These are phyloP conservation scores for Drosophila antonietae DNA, from an alignment of 2,888 invertebrate genomes.

Conservation along the genomic window DNA sequence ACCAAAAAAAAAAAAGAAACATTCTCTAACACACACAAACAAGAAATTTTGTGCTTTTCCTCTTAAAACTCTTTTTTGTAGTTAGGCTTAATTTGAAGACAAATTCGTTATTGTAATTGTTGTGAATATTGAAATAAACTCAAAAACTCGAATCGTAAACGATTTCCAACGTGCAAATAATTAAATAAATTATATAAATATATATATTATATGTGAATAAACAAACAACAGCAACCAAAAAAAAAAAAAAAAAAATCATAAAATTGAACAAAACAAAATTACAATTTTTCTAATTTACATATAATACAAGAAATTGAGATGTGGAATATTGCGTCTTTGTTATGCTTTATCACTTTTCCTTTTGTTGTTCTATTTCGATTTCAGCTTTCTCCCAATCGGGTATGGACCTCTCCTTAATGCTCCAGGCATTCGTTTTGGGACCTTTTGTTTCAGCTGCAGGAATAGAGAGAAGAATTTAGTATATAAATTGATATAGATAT, in stretches of 20 bases:
- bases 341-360: constrained; percentile 27
- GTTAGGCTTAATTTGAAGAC: constrained; percentile 78
- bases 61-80: constrained; percentile 75
- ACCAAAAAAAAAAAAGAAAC: constrained; percentile 12
- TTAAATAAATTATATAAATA: constrained; percentile 48
- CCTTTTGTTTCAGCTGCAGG: constrained; percentile 66
- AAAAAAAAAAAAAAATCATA: constrained; percentile 4
- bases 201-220: constrained; percentile 76
- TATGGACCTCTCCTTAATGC: constrained; percentile 85
- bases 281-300: constrained; percentile 41
- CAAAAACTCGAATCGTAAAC: constrained; percentile 67
- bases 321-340: not conserved
- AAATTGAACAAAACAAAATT: constrained; percentile 15
- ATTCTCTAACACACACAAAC: constrained; percentile 23
- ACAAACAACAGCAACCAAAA: constrained; percentile 39
- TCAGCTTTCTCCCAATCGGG: constrained; percentile 88
- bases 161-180: constrained; percentile 63
- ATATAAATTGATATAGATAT: no score
- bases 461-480: not conserved
- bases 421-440: constrained; percentile 65
- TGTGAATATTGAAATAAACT: constrained; percentile 78
- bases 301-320: constrained; percentile 36
- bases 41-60: constrained; percentile 72
- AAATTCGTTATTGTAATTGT: constrained; percentile 81
- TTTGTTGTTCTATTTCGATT: constrained; percentile 67